These are phyloP conservation scores for Emydura subglobosa DNA, from an alignment of 2,113 vertebrate genomes.

Conservation along the genomic window DNA sequence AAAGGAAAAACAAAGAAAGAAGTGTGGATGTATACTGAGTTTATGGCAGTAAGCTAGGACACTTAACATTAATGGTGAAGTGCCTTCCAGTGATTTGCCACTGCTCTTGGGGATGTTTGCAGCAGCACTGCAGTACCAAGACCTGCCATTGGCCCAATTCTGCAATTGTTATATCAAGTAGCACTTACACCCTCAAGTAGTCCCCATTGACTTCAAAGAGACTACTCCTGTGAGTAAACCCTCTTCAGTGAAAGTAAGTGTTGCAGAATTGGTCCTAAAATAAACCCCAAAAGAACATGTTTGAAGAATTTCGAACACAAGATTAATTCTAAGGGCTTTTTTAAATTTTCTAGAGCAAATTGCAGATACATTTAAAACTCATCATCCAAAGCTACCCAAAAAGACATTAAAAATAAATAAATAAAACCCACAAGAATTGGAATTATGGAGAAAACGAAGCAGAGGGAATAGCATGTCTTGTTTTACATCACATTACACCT, in stretches of 20 bases:
- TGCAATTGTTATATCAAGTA: not conserved
- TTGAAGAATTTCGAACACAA: not conserved
- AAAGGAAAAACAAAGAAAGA: not conserved
- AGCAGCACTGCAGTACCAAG: not conserved
- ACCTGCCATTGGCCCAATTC: not conserved
- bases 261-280: not conserved
- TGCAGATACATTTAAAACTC: not conserved
- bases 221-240: not conserved
- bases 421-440: not conserved
- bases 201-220: not conserved
- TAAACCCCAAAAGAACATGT: not conserved
- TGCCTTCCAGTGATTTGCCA: not conserved
- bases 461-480: not conserved
- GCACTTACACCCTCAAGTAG: not conserved
- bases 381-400: fast-evolving
- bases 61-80: not conserved
- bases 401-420: not conserved
- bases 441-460: not conserved
- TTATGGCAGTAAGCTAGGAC: not conserved
- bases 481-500: not conserved
- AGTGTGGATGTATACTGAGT: not conserved
- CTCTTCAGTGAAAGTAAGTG: not conserved
- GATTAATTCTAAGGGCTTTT: not conserved
- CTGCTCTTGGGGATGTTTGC: not conserved
- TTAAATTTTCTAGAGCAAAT: not conserved